These are phyloP conservation scores for Tridacna gigas DNA, from an alignment of 2,888 invertebrate genomes.

Conservation along the genomic window DNA sequence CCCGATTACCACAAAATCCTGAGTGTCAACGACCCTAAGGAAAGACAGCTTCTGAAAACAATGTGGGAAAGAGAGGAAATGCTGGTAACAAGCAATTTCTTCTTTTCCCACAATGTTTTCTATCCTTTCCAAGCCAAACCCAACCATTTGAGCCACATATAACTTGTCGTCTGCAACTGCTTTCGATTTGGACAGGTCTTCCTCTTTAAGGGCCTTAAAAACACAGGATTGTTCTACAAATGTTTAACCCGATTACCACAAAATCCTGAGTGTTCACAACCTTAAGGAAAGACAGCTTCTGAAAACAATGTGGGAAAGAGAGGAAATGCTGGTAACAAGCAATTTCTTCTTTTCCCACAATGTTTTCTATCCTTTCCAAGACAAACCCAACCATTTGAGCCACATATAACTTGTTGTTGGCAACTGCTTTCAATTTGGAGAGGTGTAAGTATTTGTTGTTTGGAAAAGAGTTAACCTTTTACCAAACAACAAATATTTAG, in stretches of 20 bases:
- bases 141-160: neutral
- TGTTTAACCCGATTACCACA: neutral
- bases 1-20: no score
- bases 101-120: neutral
- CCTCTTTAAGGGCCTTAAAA: no score
- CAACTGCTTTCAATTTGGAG: neutral
- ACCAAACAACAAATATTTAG: no score
- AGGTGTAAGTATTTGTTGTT: neutral
- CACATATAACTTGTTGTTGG: neutral
- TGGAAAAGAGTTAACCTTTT: neutral
- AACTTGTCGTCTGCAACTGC: no score
- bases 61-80: neutral
- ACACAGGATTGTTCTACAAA: conserved; percentile 15
- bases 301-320: neutral
- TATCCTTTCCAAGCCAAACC: neutral
- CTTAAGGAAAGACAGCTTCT: neutral
- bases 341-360: neutral
- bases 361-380: neutral
- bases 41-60: no score
- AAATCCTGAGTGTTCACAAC: neutral
- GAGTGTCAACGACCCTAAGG: no score
- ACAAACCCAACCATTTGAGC: neutral
- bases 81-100: conserved; percentile 6
- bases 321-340: neutral
- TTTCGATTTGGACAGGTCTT: no score